Base-by-base conservation (phyloP, 2,888 invertebrate species). In the Rhingia rostrata region DNA sequence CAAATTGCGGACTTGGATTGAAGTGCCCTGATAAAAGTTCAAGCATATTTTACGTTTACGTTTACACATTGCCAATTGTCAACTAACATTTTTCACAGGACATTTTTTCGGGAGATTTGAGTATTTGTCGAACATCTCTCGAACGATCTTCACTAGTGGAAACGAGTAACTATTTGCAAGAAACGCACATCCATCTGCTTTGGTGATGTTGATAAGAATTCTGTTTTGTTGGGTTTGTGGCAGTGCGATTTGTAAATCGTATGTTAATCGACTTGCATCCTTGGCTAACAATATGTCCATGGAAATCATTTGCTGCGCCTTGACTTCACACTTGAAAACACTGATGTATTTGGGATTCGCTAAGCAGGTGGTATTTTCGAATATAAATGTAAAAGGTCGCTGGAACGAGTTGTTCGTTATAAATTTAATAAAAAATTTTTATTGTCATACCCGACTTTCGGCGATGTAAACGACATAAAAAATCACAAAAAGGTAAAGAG, bases 1-100 rank as follows among this genome's bases (percentile, higher is more conserved):
- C 7, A 79, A 32, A 6, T 60, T 60, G 9, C 56, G 54, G 0
- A 74, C 73, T 30, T 67, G 49, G n/a, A 82, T 51, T 45, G 64
- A 35, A 0, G 64, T 82, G 12, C 47, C 58, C 81, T 78, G 32
- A 0, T 30, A 72, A 22, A 69, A 0, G 10, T 32, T 35, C n/a
- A 9, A 14, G 14, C 45, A 22, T 22, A 22, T 22, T 22, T 22
- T 2, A 22, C 22, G 22, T 22, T 22, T 6, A 7, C 6, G 0
- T 1, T 6, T 32, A 22, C 1, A 30, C 10, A 6, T 1, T 49
- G 1, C 9, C 37, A 45, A 45, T 32, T 14, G 35, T 41, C 5
- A 63, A 61, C 74, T 39, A n/a, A 82, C 78, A 78, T 74, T 78
- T 6, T 4, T 9, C 6, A 86, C 14, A n/a, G 86, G 82, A 61